A percentile compares a stretch with the other conserved stretches of the same genome.
Conservation (phyloP, 2,113 vertebrate genomes). For the Marmota flaviventris region DNA sequence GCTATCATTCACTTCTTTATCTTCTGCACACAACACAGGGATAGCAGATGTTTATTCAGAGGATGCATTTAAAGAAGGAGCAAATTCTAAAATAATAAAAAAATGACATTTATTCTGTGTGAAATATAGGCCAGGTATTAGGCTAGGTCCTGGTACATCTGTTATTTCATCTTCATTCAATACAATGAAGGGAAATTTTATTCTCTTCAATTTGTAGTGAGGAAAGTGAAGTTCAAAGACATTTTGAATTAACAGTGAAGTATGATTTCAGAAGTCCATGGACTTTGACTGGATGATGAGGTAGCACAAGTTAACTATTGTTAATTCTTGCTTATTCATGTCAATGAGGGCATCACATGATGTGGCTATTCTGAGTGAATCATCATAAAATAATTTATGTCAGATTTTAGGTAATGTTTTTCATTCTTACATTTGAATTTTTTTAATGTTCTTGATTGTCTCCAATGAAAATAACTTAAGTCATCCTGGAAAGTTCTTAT, state of each 20-base stretch:
- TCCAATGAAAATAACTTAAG: constrained; percentile 45
- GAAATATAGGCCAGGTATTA: background rate
- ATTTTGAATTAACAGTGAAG: background rate
- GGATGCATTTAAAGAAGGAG: background rate
- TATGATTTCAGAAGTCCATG: background rate
- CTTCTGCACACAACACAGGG: background rate
- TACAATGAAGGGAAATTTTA: background rate
- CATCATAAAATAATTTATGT: constrained; percentile 45
- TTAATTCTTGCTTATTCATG: background rate
- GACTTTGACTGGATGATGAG: background rate
- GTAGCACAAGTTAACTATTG: background rate
- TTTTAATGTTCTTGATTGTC: constrained; percentile 16
- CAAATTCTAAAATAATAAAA: constrained; percentile 3
- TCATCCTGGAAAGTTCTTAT: constrained; percentile 39
- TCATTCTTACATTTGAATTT: constrained; percentile 17
- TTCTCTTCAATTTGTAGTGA: background rate
- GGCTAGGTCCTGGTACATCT: background rate
- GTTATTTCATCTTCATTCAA: constrained; percentile 21
- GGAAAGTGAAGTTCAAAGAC: constrained; percentile 39
- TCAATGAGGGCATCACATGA: background rate
- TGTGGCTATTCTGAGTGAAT: constrained; percentile 15
- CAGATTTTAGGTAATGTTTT: background rate
- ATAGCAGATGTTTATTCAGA: background rate
- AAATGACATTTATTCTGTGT: background rate
- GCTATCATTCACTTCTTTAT: background rate